These are phyloP conservation scores for Psylliodes chrysocephalus DNA, from an alignment of 2,888 invertebrate genomes.

Conservation along the genomic window DNA sequence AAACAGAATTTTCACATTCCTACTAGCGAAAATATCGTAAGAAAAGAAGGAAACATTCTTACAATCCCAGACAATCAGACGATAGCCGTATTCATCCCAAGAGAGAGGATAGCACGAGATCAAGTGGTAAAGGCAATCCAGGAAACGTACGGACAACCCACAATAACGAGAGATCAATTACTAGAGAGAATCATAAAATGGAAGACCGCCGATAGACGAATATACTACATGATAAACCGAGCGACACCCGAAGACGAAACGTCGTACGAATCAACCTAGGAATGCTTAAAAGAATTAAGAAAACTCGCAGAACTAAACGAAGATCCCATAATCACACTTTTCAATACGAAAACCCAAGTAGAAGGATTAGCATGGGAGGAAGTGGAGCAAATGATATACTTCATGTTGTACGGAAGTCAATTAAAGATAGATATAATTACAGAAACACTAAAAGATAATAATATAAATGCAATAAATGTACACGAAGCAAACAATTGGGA, in stretches of 20 bases:
- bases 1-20: neutral
- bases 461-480: neutral
- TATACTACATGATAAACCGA: neutral
- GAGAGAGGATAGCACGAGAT: neutral
- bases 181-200: neutral
- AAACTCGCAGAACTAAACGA: slow-evolving; percentile 11
- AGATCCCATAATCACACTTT: slow-evolving; percentile 9
- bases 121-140: neutral
- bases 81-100: neutral
- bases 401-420: slow-evolving; percentile 14
- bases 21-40: neutral
- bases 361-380: slow-evolving; percentile 21
- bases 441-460: neutral
- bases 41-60: neutral
- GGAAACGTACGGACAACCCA: neutral
- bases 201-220: neutral
- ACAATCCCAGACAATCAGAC: neutral
- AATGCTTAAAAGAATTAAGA: slow-evolving; percentile 6
- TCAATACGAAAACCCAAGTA: slow-evolving; percentile 6
- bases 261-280: slow-evolving; percentile 10
- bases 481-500: slow-evolving; percentile 10
- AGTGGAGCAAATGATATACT: slow-evolving; percentile 16
- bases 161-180: neutral
- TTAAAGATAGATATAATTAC: slow-evolving; percentile 2
- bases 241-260: neutral